Percentiles rank a stretch among this genome's conserved stretches.
phyloP scores from a whole-genome alignment of 2,888 invertebrate species.

The Tenthredo distinguenda region DNA sequence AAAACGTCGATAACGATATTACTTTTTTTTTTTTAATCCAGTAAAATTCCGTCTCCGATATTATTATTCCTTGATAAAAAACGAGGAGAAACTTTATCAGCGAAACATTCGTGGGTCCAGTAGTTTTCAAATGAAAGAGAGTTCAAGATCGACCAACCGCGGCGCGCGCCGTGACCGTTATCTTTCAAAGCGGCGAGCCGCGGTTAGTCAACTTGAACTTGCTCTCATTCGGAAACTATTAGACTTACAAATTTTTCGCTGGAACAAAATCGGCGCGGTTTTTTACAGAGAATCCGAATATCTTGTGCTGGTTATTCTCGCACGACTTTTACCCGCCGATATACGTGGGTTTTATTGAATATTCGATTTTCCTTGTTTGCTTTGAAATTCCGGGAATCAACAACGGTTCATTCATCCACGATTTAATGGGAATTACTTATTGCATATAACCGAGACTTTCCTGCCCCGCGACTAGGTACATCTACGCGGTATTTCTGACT shows the following conservation, averaged over 20 bases:
- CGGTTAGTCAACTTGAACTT: background rate
- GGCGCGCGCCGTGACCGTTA: background rate
- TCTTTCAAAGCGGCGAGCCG: background rate
- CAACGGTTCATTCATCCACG: background rate
- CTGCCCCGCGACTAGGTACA: too few species aligned
- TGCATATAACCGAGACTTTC: background rate
- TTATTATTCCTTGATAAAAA: background rate
- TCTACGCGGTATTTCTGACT: background rate
- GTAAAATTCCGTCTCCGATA: background rate
- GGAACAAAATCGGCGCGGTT: background rate
- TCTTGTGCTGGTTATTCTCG: background rate
- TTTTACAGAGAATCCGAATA: background rate
- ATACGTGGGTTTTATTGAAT: background rate
- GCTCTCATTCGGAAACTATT: background rate
- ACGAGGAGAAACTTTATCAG: background rate
- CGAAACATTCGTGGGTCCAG: background rate
- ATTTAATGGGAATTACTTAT: background rate
- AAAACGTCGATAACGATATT: background rate
- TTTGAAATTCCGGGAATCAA: background rate
- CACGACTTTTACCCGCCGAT: background rate
- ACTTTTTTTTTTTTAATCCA: conserved; percentile 14
- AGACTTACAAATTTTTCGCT: conserved; percentile 1
- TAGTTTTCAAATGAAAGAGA: conserved; percentile 2
- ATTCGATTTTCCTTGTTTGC: background rate
- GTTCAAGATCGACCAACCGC: background rate